Percentiles rank a stretch among this genome's conserved stretches.
Conservation (phyloP, 2,113 vertebrate species). For the Lepus americanus region DNA sequence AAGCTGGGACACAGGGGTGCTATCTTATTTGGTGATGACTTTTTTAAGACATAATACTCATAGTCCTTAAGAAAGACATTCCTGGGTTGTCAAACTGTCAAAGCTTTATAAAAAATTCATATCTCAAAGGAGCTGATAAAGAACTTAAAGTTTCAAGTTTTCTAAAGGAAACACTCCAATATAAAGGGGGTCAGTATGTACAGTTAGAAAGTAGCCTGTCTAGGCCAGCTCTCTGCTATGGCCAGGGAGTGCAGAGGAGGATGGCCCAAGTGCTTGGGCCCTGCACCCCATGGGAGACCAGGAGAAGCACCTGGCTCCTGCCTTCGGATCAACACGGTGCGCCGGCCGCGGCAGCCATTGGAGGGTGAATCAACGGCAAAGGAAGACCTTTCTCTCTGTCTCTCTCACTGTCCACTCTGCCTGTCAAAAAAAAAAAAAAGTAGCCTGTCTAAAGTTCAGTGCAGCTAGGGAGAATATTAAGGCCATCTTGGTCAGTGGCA, state of each 20-base stretch:
- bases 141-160: conserved; percentile 44
- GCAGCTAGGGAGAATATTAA: not conserved
- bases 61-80: not conserved
- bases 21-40: not conserved
- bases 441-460: not conserved
- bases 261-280: too few species aligned
- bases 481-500: not conserved
- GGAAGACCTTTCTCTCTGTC: too few species aligned
- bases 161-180: not conserved
- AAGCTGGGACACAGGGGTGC: not conserved
- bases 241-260: too few species aligned
- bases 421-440: not conserved
- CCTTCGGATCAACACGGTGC: too few species aligned
- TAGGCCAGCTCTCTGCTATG: not conserved
- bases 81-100: not conserved
- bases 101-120: conserved; percentile 22
- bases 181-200: not conserved
- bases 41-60: too few species aligned
- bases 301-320: too few species aligned
- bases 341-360: too few species aligned
- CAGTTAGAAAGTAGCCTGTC: not conserved
- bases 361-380: too few species aligned
- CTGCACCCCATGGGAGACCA: too few species aligned
- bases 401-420: too few species aligned
- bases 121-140: conserved; percentile 9